phyloP scores from a whole-genome alignment of 1,140 invertebrate genomes.

The Piezodorus guildinii region DNA sequence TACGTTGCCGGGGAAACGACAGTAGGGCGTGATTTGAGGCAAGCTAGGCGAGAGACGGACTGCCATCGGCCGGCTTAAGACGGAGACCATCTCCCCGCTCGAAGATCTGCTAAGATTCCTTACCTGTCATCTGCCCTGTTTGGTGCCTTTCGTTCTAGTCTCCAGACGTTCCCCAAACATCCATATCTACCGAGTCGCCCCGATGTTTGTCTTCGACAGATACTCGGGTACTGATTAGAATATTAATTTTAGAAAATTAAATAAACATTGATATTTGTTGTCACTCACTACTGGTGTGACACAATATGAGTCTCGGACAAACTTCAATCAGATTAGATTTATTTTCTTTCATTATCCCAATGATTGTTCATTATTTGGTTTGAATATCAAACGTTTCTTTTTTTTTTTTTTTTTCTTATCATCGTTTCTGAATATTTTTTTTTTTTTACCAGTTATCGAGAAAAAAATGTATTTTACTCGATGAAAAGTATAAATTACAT shows the following conservation, averaged over 20 bases:
- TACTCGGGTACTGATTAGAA: constrained; percentile 2
- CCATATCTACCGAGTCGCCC: no score
- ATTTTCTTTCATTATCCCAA: not conserved
- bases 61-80: not conserved
- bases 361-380: not conserved
- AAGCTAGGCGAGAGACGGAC: not conserved
- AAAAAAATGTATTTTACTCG: no score
- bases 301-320: constrained; percentile 6
- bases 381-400: not conserved
- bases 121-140: no score
- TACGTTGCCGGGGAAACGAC: no score
- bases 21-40: not conserved
- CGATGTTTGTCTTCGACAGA: no score
- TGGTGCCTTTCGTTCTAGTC: no score
- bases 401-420: not conserved
- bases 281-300: not conserved
- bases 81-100: no score
- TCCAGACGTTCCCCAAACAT: no score
- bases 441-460: no score
- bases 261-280: not conserved
- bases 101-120: no score
- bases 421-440: not conserved
- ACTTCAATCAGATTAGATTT: constrained; percentile 12
- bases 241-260: constrained; percentile 13
- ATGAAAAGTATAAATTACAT: no score